A percentile compares a stretch with the other conserved stretches of the same genome.
Evolutionary conservation across 2,113 vertebrate genomes (phyloP).

Genomic region (Lycaon pictus): DNA sequence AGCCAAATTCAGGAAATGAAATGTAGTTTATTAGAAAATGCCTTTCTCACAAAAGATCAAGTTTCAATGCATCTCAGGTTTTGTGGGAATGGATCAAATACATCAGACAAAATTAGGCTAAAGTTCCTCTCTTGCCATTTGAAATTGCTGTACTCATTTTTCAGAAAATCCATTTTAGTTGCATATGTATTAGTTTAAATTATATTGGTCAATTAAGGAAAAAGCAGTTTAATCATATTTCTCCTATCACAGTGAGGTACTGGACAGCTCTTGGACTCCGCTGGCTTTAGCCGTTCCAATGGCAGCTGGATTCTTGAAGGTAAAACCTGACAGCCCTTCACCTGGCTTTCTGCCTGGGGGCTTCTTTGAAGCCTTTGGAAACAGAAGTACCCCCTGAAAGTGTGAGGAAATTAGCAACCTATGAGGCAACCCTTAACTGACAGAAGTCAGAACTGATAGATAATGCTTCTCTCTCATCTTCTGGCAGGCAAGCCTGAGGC

Average conservation of each 20-base stretch:
- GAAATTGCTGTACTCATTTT: conserved; percentile 50
- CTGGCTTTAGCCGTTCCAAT: background rate
- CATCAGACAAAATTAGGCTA: conserved; percentile 61
- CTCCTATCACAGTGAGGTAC: background rate
- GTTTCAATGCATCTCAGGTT: conserved; percentile 75
- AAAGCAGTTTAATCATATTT: conserved; percentile 45
- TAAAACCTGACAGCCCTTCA: conserved; percentile 30
- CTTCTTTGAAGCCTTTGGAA: conserved; percentile 43
- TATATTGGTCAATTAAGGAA: conserved; percentile 35
- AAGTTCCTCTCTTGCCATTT: conserved; percentile 61
- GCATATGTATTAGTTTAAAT: conserved; percentile 31
- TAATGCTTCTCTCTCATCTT: background rate
- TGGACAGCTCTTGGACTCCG: background rate
- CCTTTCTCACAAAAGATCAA: conserved; percentile 77
- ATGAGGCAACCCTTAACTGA: background rate
- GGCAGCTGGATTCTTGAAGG: conserved; percentile 1
- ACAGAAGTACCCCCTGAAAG: background rate
- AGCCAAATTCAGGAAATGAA: conserved; percentile 78
- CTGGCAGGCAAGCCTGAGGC: background rate
- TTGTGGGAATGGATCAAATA: conserved; percentile 76
- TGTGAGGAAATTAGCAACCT: conserved; percentile 23
- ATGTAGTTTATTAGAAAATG: conserved; percentile 79
- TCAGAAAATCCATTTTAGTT: conserved; percentile 53
- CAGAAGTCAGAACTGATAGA: background rate
- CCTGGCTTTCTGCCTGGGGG: background rate